A percentile compares a stretch with the other conserved stretches of the same genome.
These are phyloP conservation scores for Neria commutata DNA, from an alignment of 2,888 invertebrate genomes.

Conservation along the genomic window DNA sequence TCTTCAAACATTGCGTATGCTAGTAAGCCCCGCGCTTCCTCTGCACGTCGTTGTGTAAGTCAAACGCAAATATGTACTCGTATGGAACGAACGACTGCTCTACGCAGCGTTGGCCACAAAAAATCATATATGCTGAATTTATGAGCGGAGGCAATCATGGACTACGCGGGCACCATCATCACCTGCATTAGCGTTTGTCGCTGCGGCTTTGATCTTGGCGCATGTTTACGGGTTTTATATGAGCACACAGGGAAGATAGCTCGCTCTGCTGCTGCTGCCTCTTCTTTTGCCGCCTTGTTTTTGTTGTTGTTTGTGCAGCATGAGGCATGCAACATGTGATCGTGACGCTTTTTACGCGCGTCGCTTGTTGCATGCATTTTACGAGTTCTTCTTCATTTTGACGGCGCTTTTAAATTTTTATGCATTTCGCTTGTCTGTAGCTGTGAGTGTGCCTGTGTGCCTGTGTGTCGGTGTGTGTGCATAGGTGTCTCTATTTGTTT, in stretches of 20 bases:
- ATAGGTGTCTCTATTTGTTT: not conserved
- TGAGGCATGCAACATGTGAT: not conserved
- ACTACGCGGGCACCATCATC: not conserved
- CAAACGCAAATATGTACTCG: not conserved
- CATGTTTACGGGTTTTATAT: conserved; percentile 2
- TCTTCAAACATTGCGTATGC: no score
- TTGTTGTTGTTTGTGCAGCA: not conserved
- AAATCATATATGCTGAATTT: not conserved
- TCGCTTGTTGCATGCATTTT: conserved; percentile 7
- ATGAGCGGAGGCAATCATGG: no score
- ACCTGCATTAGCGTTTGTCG: not conserved
- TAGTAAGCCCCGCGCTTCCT: no score
- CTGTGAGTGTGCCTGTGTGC: not conserved
- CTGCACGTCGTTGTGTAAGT: no score
- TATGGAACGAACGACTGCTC: not conserved
- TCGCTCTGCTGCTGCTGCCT: not conserved
- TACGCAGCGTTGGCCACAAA: not conserved
- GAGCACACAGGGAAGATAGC: no score
- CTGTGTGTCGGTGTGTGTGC: not conserved
- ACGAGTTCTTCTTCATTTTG: conserved; percentile 1
- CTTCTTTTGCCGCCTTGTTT: not conserved
- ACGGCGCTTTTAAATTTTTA: not conserved
- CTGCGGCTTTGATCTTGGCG: not conserved
- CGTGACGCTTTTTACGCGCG: not conserved
- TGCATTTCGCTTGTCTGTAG: not conserved